Conservation (phyloP, 1,140 invertebrate species). For the Brachionus paranguensis region DNA sequence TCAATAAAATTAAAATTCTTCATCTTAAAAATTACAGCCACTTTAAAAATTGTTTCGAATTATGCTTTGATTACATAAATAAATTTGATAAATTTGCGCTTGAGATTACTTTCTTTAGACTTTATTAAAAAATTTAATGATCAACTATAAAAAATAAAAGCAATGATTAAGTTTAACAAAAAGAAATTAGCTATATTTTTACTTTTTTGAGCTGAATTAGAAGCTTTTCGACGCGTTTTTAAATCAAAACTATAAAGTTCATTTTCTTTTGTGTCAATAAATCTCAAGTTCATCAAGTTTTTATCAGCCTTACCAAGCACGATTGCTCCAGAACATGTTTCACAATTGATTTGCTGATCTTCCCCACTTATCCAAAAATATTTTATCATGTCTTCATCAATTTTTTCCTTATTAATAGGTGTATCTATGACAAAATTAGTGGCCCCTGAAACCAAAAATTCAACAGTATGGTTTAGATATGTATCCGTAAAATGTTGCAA, state of each 20-base stretch:
- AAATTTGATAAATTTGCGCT: background rate
- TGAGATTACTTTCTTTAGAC: background rate
- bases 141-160: background rate
- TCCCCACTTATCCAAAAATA: background rate
- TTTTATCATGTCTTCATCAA: background rate
- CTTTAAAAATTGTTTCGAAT: too few relatives aligned
- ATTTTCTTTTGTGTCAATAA: background rate
- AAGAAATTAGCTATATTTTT: background rate
- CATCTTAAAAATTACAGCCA: too few relatives aligned
- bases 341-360: background rate
- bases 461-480: background rate
- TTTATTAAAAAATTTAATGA: background rate
- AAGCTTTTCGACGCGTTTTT: background rate
- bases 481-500: conserved; percentile 44
- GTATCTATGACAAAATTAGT: background rate
- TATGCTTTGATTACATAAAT: background rate
- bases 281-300: background rate
- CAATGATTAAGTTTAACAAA: background rate
- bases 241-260: conserved; percentile 2
- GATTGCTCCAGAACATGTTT: background rate
- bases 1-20: too few relatives aligned
- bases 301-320: background rate
- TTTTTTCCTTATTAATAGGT: background rate
- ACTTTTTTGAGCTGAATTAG: background rate
- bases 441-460: background rate